Conservation (phyloP, 2,797 vertebrate genomes). For the Crocodylus rhombifer region DNA sequence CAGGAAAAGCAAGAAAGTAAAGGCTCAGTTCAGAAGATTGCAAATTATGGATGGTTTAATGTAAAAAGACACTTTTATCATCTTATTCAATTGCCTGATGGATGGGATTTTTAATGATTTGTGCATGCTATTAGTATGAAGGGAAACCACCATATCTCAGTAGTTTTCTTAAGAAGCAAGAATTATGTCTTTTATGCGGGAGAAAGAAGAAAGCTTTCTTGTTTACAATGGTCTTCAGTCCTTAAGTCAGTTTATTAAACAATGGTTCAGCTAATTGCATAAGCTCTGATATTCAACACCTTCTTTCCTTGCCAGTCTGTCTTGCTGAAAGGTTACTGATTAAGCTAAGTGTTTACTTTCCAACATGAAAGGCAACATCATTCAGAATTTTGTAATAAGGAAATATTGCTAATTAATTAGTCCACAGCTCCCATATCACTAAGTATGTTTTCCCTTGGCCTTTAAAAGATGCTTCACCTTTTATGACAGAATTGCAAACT, state of each 20-base stretch:
- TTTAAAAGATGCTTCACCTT: conserved; percentile 15
- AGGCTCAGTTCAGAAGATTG: not conserved
- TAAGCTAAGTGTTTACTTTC: conserved; percentile 8
- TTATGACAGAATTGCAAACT: not conserved
- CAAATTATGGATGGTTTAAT: not conserved
- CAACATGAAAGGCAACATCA: not conserved
- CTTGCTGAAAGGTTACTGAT: conserved; percentile 14
- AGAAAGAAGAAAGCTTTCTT: not conserved
- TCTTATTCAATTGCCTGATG: not conserved
- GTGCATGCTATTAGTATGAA: not conserved
- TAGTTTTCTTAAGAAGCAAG: not conserved
- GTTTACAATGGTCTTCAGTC: not conserved
- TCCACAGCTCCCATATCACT: not conserved
- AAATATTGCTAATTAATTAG: conserved; percentile 29
- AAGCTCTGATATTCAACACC: conserved; percentile 15
- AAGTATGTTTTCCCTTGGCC: not conserved
- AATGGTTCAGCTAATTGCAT: not conserved
- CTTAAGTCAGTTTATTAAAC: conserved; percentile 8
- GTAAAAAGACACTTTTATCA: not conserved
- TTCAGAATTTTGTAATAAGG: not conserved
- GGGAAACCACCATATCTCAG: not conserved
- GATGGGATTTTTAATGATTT: not conserved
- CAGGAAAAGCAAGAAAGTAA: not conserved
- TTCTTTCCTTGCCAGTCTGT: not conserved
- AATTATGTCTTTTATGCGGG: not conserved